Evolutionary conservation across 2,113 vertebrate genomes (phyloP), one percentile per base, ranked within the genome.

Genomic region (Theropithecus gelada): DNA sequence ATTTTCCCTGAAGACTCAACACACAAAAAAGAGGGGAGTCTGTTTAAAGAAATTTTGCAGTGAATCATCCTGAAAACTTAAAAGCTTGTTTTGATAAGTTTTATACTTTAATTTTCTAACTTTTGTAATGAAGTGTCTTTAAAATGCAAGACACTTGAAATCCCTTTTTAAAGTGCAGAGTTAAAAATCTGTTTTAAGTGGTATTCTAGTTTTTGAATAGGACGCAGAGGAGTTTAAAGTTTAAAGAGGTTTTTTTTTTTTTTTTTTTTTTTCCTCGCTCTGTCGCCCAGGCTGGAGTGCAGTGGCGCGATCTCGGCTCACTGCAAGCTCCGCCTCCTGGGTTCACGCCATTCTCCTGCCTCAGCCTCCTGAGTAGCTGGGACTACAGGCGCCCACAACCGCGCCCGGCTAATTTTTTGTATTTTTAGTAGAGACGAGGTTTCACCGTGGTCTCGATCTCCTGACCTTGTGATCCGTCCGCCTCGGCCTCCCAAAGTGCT

Each of bases 161-260:
- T 38, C 20, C 5, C 25, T n/a, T 95, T 88, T 92, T 79, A 82
- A 92, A 38, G 20, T 85, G 20, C 30, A 70, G 68, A 66, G 92
- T 96, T 96, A 30, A 80, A 72, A 95, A 90, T 73, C 13, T 66
- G 50, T 20, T 52, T 87, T 73, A 73, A 88, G 50, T 92, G 70
- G 38, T 81, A 92, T 78, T 17, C 30, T 78, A 70, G 38, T 68
- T 25, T 94, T 93, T 76, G 35, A 85, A 22, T 40, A 81, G 75
- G 27, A 27, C 66, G 12, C 35, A 45, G 78, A 23, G 6, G 7
- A 3, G 14, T 23, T 55, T 55, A 55, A 55, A 3, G 11, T 20
- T 55, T 55, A 55, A 55, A 55, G 32, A 75, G 25, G 30, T 75
- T 93, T 90, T n/a, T n/a, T n/a, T n/a, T n/a, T n/a, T n/a, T n/a